Percentiles rank a stretch among this genome's conserved stretches.
phyloP scores from a whole-genome alignment of 2,113 vertebrate species.

The Paratilapia polleni region DNA sequence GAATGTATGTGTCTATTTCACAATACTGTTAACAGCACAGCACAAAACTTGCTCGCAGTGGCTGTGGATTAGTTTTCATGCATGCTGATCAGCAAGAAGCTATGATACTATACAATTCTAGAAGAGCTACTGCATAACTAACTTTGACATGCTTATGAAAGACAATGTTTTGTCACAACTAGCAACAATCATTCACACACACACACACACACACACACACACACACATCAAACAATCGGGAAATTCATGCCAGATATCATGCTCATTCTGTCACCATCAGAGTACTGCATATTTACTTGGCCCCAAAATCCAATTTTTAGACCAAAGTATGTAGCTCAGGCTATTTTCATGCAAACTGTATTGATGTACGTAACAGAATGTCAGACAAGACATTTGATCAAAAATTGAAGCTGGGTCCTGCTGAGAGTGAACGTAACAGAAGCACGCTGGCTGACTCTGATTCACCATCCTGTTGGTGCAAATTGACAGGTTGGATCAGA shows the following conservation, averaged over 20 bases:
- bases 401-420: slow-evolving; percentile 14
- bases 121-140: slow-evolving; percentile 3
- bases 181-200: slow-evolving; percentile 43
- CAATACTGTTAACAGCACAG: neutral
- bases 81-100: slow-evolving; percentile 17
- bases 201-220: slow-evolving; percentile 44
- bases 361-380: slow-evolving; percentile 32
- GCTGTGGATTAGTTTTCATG: slow-evolving; percentile 46
- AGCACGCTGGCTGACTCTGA: neutral
- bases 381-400: slow-evolving; percentile 17
- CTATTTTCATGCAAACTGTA: slow-evolving; percentile 3
- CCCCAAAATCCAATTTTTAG: slow-evolving; percentile 32
- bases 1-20: neutral
- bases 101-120: neutral
- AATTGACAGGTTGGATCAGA: slow-evolving; percentile 24
- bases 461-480: neutral
- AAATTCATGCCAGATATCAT: slow-evolving; percentile 57
- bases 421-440: slow-evolving; percentile 17
- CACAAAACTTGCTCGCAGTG: slow-evolving; percentile 3
- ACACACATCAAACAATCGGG: slow-evolving; percentile 22
- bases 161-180: slow-evolving; percentile 12
- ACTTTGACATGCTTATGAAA: slow-evolving; percentile 53
- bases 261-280: slow-evolving; percentile 51
- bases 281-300: slow-evolving; percentile 12
- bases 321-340: slow-evolving; percentile 9